Percentiles rank a stretch among this genome's conserved stretches.
These are phyloP conservation scores for Channa striata DNA, from an alignment of 2,797 vertebrate species.

Conservation along the genomic window DNA sequence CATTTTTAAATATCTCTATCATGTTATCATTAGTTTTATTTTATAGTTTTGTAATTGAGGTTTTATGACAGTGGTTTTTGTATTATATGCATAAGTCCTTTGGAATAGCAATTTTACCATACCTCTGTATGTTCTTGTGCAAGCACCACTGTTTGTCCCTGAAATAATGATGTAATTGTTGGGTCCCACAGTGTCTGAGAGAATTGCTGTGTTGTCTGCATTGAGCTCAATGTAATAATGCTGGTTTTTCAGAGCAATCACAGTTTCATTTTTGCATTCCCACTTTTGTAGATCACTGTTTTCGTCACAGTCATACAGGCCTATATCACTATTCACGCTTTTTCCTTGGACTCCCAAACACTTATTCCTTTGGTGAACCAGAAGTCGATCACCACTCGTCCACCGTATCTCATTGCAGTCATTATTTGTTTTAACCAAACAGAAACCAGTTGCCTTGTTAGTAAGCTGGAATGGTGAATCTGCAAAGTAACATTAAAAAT, in stretches of 20 bases:
- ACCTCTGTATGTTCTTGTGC: constrained; percentile 91
- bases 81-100: not conserved
- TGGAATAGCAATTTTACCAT: constrained; percentile 35
- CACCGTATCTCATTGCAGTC: constrained; percentile 80
- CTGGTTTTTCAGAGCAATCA: constrained; percentile 86
- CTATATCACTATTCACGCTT: constrained; percentile 83
- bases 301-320: constrained; percentile 86
- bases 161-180: constrained; percentile 89
- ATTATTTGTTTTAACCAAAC: constrained; percentile 40
- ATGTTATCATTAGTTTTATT: not conserved
- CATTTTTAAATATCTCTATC: not conserved
- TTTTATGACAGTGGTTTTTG: not conserved
- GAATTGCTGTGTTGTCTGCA: constrained; percentile 63
- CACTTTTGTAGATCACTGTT: constrained; percentile 88
- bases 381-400: constrained; percentile 87
- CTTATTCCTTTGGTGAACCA: constrained; percentile 76
- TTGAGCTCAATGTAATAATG: constrained; percentile 87
- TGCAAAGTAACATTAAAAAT: constrained; percentile 18
- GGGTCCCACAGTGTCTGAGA: constrained; percentile 83
- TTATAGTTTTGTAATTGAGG: not conserved
- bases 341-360: constrained; percentile 88
- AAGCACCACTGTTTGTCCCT: constrained; percentile 87
- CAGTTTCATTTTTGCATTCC: constrained; percentile 89
- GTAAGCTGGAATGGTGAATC: constrained; percentile 63
- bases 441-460: constrained; percentile 53